phyloP scores from a whole-genome alignment of 2,113 vertebrate species.

The Petromus typicus region DNA sequence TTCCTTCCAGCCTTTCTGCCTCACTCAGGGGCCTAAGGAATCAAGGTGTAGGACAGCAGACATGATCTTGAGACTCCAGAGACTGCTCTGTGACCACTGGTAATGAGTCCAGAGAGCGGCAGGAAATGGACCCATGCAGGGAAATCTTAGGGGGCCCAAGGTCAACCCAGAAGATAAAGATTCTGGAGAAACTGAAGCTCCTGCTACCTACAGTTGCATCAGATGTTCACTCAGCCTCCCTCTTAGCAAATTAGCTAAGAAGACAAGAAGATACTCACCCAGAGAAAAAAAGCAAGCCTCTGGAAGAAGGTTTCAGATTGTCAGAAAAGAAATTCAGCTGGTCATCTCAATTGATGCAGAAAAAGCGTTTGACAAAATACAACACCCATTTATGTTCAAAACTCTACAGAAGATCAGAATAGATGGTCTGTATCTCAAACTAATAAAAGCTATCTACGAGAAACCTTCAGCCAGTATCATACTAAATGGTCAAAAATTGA shows the following conservation, averaged over 20 bases:
- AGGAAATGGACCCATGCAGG: neutral
- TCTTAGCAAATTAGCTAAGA: neutral
- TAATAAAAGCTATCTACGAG: no score
- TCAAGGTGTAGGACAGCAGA: neutral
- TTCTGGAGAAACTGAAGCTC: neutral
- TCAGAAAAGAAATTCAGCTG: neutral
- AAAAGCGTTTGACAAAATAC: no score
- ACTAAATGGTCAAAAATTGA: no score
- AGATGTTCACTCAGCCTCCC: neutral
- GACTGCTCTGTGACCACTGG: accelerated
- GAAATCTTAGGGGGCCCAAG: neutral
- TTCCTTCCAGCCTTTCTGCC: neutral
- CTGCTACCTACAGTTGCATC: neutral
- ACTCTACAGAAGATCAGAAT: no score
- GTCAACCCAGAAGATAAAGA: neutral
- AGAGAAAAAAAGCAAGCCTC: neutral
- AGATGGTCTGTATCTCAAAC: no score
- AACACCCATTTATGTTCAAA: no score
- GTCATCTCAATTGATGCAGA: no score
- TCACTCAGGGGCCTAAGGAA: neutral
- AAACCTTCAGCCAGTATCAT: no score
- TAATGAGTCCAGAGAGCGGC: neutral
- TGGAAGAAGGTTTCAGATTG: neutral
- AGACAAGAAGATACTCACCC: neutral
- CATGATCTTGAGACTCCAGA: neutral